Conservation (phyloP, 1,140 invertebrate genomes). For the Brachionus koreanus region DNA sequence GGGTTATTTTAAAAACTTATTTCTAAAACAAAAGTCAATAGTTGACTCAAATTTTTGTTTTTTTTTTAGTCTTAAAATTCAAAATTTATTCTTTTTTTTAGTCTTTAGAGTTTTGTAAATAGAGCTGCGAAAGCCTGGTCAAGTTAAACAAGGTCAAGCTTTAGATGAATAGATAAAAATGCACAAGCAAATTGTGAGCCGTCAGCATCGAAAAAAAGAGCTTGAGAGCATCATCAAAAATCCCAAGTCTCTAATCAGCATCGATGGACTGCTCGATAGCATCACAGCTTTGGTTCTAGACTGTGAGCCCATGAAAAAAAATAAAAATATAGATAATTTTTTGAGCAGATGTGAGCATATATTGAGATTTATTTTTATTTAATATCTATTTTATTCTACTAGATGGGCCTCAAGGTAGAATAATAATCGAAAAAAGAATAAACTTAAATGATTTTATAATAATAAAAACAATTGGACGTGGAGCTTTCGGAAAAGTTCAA, state of each 20-base stretch:
- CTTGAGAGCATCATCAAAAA: conserved; percentile 80
- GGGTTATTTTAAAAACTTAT: background rate
- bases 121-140: background rate
- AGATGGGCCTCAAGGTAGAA: conserved; percentile 81
- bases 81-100: background rate
- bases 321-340: conserved; percentile 96
- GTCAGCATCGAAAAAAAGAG: conserved; percentile 16
- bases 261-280: conserved; percentile 86
- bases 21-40: background rate
- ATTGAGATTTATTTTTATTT: conserved; percentile 6
- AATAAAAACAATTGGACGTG: conserved; percentile 95
- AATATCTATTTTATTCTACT: conserved; percentile 51
- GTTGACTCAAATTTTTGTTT: background rate
- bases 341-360: conserved; percentile 87
- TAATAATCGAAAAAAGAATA: conserved; percentile 83
- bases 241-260: conserved; percentile 80
- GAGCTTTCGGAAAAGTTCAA: conserved; percentile 97
- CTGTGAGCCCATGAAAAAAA: conserved; percentile 84
- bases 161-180: conserved; percentile 11
- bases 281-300: conserved; percentile 90
- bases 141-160: conserved; percentile 1
- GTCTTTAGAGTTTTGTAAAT: conserved; percentile 10
- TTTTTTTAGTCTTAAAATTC: background rate
- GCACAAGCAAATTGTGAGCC: background rate
- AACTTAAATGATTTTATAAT: conserved; percentile 88